phyloP scores from a whole-genome alignment of 64 coral and sea anemone species.

The Porites lutea region DNA sequence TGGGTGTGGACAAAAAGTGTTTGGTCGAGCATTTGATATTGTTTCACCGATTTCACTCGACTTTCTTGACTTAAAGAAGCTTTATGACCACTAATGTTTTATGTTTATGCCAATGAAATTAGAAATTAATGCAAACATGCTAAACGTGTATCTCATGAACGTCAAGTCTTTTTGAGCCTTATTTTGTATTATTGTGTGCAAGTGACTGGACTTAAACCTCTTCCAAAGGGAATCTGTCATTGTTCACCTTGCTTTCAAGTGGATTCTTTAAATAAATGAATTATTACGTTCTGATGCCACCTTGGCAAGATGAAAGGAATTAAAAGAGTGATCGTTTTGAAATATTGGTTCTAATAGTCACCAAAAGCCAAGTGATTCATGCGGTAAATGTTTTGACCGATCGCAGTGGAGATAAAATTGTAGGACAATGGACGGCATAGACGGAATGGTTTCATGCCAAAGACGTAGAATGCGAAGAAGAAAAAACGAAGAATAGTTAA shows the following conservation, averaged over 20 bases:
- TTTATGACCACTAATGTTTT: background rate
- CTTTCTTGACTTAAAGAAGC: conserved; percentile 10
- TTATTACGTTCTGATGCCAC: conserved; percentile 6
- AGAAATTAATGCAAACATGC: background rate
- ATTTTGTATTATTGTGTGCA: background rate
- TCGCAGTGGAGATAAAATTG: background rate
- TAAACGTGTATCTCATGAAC: no score
- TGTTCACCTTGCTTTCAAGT: background rate
- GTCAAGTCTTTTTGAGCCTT: no score
- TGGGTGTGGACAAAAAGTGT: background rate
- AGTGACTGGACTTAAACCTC: background rate
- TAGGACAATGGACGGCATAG: background rate
- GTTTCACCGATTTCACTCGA: background rate
- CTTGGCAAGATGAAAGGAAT: conserved; percentile 7
- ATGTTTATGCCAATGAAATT: background rate
- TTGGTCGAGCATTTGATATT: conserved; percentile 11
- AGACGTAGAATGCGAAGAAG: background rate
- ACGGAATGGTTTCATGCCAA: background rate
- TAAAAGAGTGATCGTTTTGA: conserved; percentile 13
- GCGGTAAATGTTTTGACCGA: conserved; percentile 13
- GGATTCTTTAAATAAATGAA: conserved; percentile 40
- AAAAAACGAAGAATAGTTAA: background rate
- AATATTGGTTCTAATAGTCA: conserved; percentile 15
- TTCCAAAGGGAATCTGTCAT: background rate
- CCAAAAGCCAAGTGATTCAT: background rate